These are phyloP conservation scores for Tringa solitaria DNA, from an alignment of 2,113 vertebrate species.

Conservation along the genomic window DNA sequence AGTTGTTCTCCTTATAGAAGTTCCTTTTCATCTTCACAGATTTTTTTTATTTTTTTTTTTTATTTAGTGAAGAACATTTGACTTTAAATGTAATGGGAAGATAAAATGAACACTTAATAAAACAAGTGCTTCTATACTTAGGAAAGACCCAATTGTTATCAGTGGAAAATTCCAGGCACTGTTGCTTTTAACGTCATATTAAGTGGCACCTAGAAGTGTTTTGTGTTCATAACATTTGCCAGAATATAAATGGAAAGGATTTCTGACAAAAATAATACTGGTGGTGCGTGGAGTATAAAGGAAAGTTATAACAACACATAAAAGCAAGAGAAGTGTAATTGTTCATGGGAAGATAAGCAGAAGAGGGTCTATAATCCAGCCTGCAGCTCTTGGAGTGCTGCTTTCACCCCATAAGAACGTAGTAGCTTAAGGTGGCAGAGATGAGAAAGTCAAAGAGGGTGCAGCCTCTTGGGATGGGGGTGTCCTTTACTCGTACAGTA, in stretches of 20 bases:
- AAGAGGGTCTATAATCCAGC: background rate
- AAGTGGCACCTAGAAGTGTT: constrained; percentile 66
- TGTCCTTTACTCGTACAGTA: background rate
- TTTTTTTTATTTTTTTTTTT: background rate
- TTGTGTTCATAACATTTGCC: constrained; percentile 52
- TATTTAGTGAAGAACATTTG: background rate
- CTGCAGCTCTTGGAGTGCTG: background rate
- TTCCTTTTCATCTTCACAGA: background rate
- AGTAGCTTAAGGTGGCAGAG: background rate
- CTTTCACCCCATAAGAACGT: background rate
- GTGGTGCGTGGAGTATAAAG: background rate
- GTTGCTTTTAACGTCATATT: constrained; percentile 48
- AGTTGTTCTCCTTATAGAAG: background rate
- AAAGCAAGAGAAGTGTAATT: background rate
- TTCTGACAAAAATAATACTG: constrained; percentile 48
- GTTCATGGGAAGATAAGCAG: background rate
- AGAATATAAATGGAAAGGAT: constrained; percentile 56
- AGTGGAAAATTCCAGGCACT: constrained; percentile 68
- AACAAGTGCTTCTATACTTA: constrained; percentile 74
- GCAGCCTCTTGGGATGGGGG: background rate
- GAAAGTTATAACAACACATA: background rate
- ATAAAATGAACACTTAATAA: constrained; percentile 67
- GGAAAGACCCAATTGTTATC: constrained; percentile 64
- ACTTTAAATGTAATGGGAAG: constrained; percentile 47
- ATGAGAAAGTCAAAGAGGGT: background rate